Evolutionary conservation across 2,797 vertebrate genomes (phyloP).

Genomic region (Melanotaenia parkinsoni): DNA sequence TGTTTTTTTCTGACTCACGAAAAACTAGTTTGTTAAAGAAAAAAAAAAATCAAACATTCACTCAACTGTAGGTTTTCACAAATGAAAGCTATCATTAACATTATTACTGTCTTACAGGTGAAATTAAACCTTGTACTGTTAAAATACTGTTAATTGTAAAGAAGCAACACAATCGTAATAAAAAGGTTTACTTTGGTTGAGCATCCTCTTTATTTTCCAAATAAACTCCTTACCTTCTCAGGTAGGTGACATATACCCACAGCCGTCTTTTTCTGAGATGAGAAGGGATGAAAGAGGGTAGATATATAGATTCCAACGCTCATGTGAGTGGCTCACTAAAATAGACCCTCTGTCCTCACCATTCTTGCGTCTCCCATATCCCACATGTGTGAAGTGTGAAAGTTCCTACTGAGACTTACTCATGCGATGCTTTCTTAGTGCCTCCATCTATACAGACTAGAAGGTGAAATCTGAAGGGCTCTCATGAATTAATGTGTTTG

Average conservation of each 20-base stretch:
- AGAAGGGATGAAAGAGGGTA: slow-evolving; percentile 66
- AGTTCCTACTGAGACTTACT: slow-evolving; percentile 50
- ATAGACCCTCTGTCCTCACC: slow-evolving; percentile 77
- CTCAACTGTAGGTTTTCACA: too few relatives aligned
- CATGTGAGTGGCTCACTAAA: slow-evolving; percentile 83
- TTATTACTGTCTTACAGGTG: neutral
- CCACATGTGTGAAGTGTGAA: slow-evolving; percentile 62
- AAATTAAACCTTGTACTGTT: slow-evolving; percentile 1
- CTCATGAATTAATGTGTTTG: neutral
- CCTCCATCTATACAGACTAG: slow-evolving; percentile 6
- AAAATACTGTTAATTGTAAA: neutral
- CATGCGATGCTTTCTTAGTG: slow-evolving; percentile 30
- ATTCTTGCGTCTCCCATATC: slow-evolving; percentile 69
- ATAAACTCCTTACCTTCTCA: slow-evolving; percentile 74
- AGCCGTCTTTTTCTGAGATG: slow-evolving; percentile 58
- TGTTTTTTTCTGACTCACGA: neutral
- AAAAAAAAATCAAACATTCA: neutral
- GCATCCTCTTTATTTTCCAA: slow-evolving; percentile 17
- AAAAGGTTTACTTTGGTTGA: neutral
- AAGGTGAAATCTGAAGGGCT: neutral
- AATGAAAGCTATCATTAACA: too few relatives aligned
- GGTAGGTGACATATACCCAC: slow-evolving; percentile 45
- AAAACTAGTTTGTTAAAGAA: neutral
- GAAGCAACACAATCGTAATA: neutral
- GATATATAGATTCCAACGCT: slow-evolving; percentile 80